Evolutionary conservation across 2,888 invertebrate genomes (phyloP).

Genomic region (Neuroscelio doddi): DNA sequence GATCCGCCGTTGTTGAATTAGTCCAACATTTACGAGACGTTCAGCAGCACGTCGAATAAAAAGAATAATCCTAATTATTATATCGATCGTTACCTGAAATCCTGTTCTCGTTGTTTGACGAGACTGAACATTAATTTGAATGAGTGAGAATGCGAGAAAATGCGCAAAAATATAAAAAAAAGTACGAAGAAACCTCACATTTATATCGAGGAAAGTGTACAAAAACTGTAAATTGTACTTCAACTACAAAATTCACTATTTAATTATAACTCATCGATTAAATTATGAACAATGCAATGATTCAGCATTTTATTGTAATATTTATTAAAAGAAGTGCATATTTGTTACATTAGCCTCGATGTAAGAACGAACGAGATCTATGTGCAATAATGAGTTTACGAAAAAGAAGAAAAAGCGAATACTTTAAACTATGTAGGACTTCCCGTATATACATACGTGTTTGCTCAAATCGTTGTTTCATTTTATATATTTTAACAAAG

Average conservation of each 20-base stretch:
- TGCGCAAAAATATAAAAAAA: background rate
- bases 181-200: background rate
- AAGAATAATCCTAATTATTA: constrained; percentile 19
- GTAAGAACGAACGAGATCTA: constrained; percentile 56
- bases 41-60: constrained; percentile 5
- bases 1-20: constrained; percentile 10
- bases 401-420: constrained; percentile 18
- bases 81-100: constrained; percentile 38
- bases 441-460: constrained; percentile 54
- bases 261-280: no score
- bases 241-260: no score
- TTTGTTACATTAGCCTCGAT: constrained; percentile 14
- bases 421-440: constrained; percentile 30
- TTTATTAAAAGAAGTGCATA: background rate
- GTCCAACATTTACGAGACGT: no score
- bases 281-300: no score
- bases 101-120: constrained; percentile 16
- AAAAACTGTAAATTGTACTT: no score
- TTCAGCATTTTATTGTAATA: constrained; percentile 29
- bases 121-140: constrained; percentile 57
- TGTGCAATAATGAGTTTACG: constrained; percentile 64
- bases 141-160: constrained; percentile 33
- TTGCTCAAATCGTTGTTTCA: constrained; percentile 70
- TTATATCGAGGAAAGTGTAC: constrained; percentile 10
- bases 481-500: constrained; percentile 69